phyloP scores from a whole-genome alignment of 2,888 invertebrate species.

The Amblyjoppa fuscipennis region DNA sequence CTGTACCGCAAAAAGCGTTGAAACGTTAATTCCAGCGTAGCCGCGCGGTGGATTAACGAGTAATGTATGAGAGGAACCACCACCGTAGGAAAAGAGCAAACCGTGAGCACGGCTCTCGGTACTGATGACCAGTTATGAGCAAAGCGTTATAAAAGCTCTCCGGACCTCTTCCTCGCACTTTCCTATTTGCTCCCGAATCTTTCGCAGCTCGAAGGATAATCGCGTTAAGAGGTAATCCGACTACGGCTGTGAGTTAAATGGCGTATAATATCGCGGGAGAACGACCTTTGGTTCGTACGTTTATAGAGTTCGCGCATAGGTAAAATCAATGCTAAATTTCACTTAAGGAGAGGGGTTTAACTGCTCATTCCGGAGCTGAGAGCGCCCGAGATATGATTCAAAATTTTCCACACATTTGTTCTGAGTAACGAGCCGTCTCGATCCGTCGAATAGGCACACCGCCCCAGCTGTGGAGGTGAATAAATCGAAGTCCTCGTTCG shows the following conservation, averaged over 20 bases:
- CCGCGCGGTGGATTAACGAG: conserved; percentile 57
- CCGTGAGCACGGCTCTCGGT: conserved; percentile 21
- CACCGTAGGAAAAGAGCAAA: conserved; percentile 1
- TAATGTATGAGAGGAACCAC: conserved; percentile 56
- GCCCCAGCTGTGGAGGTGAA: background rate
- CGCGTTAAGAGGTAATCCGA: conserved; percentile 44
- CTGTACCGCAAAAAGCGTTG: conserved; percentile 45
- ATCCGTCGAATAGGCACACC: background rate
- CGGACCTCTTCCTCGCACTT: conserved; percentile 16
- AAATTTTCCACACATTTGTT: background rate
- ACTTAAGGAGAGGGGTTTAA: background rate
- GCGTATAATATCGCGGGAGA: conserved; percentile 28
- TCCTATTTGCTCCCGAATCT: conserved; percentile 46
- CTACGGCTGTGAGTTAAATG: conserved; percentile 42
- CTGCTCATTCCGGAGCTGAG: too few species aligned
- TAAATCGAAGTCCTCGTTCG: background rate
- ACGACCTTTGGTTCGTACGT: background rate
- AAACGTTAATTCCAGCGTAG: conserved; percentile 57
- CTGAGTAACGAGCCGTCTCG: background rate
- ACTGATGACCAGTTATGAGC: conserved; percentile 55
- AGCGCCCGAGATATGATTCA: background rate
- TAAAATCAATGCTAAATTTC: conserved; percentile 17
- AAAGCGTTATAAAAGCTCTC: conserved; percentile 59
- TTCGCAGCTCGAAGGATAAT: conserved; percentile 55
- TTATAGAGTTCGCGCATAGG: background rate